Evolutionary conservation across 2,888 invertebrate species (phyloP).

Genomic region (Drosophila koepferae): DNA sequence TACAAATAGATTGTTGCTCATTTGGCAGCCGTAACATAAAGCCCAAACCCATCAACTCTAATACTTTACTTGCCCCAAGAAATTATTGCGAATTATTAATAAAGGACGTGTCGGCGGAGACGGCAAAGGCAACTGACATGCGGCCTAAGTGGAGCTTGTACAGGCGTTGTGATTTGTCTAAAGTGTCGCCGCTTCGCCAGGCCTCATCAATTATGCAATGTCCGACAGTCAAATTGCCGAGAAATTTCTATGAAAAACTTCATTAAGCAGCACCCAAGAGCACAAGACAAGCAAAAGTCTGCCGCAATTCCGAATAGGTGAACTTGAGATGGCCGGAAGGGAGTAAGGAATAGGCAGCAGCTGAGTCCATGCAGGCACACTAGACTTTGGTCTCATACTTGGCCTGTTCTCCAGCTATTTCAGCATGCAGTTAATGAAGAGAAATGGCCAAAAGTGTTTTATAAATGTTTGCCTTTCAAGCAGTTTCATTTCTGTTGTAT

Average conservation of each 20-base stretch:
- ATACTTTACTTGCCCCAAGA: conserved; percentile 46
- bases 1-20: conserved; percentile 51
- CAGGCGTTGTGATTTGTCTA: conserved; percentile 68
- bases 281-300: conserved; percentile 2
- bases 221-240: conserved; percentile 60
- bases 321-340: conserved; percentile 1
- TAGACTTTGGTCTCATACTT: conserved; percentile 17
- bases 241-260: conserved; percentile 69
- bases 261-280: conserved; percentile 51
- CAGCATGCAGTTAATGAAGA: conserved; percentile 69
- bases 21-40: conserved; percentile 36
- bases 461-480: conserved; percentile 59
- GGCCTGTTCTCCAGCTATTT: conserved; percentile 17
- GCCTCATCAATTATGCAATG: conserved; percentile 68
- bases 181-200: conserved; percentile 53
- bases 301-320: conserved; percentile 6
- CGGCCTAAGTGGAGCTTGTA: conserved; percentile 56
- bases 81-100: conserved; percentile 55
- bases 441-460: conserved; percentile 76
- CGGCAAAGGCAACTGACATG: conserved; percentile 2
- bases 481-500: not conserved
- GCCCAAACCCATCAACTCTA: conserved; percentile 43
- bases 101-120: conserved; percentile 26
- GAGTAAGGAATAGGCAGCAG: not conserved
- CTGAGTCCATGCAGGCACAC: conserved; percentile 1